Base-by-base conservation (phyloP, 2,888 invertebrate genomes). In the Merodon equestris region DNA sequence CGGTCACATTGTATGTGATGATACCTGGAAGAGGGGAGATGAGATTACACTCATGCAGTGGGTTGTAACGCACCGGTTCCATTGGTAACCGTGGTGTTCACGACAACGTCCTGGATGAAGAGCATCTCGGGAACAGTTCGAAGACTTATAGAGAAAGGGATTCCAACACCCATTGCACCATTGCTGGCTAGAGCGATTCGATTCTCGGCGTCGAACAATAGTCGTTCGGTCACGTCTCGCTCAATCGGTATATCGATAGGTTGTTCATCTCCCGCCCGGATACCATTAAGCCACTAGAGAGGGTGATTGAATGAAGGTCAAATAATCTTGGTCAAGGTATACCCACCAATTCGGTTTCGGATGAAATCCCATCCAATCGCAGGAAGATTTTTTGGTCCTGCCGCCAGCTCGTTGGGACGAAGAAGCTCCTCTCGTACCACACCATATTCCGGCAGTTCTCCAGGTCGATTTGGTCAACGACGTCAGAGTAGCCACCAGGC, bases 341-440 rank as follows among this genome's bases (percentile, higher is more conserved):
- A 63, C 75, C 15, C 58, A 75, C 70, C 58, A 75, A 10, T 7
- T n/a, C 13, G 10, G 64, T 58, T 1, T 4, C 51, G 1, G 9
- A 0, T 9, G 48, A 10, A 0, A 70, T 10, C 2, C 58, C 64
- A 15, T 70, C 63, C 1, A 75, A 10, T 9, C 48, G 18, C 10
- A 70, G 1, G 14, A 45, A 53, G 40, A 64, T 47, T 18, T 47
- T 57, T 1, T 47, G 50, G 1, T 70, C 58, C 2, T 64, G 38
- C 42, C 47, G 56, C 75, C 75, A 75, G 1, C 27, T 36, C 5
- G 47, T 63, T 1, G 75, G 70, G 1, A 70, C 15, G 15, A 75
- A 70, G 14, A 75, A 75, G 10, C 12, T 54, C 0, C 70, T 17
- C 4, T 75, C 75, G 3, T 47, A 75, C 75, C 75, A 75, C 40